Evolutionary conservation across 2,797 vertebrate genomes (phyloP).

Genomic region (Thripadectes ignobilis): DNA sequence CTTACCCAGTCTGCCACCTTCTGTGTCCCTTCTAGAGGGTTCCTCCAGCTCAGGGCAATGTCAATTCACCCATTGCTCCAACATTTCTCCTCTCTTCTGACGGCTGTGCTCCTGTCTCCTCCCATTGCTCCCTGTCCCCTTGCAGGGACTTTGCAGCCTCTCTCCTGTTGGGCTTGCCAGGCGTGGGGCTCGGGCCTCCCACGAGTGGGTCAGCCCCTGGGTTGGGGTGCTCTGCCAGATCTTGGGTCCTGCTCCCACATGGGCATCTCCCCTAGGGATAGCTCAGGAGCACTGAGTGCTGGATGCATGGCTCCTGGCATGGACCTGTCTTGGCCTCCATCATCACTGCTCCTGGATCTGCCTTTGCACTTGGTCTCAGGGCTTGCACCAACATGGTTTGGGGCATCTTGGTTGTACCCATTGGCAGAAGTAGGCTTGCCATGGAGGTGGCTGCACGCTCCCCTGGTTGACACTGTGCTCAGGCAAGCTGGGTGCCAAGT

Average conservation of each 20-base stretch:
- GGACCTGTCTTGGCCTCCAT: not conserved
- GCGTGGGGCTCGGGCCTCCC: not conserved
- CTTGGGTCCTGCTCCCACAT: not conserved
- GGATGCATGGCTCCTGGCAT: rapidly evolving
- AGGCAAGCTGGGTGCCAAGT: not conserved
- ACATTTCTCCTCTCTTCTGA: not conserved
- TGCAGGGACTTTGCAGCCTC: not conserved
- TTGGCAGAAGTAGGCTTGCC: not conserved
- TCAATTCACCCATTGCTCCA: not conserved
- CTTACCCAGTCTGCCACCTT: not conserved
- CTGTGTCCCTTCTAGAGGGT: not conserved
- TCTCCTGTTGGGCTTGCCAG: not conserved
- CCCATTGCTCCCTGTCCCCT: not conserved
- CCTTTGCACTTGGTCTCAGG: not conserved
- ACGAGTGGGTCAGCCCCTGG: not conserved
- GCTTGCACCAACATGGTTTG: not conserved
- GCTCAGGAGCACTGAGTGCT: not conserved
- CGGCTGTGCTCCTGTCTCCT: not conserved
- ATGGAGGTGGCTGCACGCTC: rapidly evolving
- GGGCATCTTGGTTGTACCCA: not conserved
- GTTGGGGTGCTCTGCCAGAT: not conserved
- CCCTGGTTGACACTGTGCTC: rapidly evolving
- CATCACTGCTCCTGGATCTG: not conserved
- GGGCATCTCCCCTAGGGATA: not conserved
- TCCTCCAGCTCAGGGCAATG: not conserved